Evolutionary conservation across 2,797 vertebrate species (phyloP).

Genomic region (Steatocranus sp.): DNA sequence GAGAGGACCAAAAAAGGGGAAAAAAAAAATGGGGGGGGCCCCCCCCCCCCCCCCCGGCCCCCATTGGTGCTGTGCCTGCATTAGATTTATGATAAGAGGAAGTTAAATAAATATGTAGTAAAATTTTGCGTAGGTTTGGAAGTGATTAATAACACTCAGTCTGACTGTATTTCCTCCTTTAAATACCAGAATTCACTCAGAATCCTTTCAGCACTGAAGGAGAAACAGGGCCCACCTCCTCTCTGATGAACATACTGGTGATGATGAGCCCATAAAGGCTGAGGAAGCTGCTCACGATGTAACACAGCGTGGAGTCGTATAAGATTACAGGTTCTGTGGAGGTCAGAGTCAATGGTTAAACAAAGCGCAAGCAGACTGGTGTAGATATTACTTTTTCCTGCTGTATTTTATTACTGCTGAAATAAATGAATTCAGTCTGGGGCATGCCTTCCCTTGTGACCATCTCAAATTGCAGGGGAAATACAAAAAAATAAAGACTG

Average conservation of each 20-base stretch:
- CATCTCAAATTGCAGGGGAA: neutral
- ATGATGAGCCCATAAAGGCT: neutral
- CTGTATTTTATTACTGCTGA: neutral
- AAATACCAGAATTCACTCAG: accelerated
- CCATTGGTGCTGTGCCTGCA: neutral
- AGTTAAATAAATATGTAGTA: neutral
- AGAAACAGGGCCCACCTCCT: neutral
- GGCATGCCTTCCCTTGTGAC: accelerated
- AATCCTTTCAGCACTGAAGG: neutral
- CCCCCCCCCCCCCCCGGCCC: no score
- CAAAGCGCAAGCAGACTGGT: accelerated
- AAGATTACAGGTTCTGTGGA: neutral
- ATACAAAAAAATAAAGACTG: neutral
- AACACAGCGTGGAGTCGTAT: neutral
- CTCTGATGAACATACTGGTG: neutral
- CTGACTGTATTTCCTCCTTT: accelerated
- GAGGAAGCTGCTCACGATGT: neutral
- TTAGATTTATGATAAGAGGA: neutral
- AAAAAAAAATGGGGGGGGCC: no score
- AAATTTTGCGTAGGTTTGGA: neutral
- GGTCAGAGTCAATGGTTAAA: neutral
- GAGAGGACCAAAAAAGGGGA: no score
- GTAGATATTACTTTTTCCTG: neutral
- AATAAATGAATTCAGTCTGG: accelerated
- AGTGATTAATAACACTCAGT: accelerated